phyloP scores from a whole-genome alignment of 2,113 vertebrate genomes.

The Pontoporia blainvillei region DNA sequence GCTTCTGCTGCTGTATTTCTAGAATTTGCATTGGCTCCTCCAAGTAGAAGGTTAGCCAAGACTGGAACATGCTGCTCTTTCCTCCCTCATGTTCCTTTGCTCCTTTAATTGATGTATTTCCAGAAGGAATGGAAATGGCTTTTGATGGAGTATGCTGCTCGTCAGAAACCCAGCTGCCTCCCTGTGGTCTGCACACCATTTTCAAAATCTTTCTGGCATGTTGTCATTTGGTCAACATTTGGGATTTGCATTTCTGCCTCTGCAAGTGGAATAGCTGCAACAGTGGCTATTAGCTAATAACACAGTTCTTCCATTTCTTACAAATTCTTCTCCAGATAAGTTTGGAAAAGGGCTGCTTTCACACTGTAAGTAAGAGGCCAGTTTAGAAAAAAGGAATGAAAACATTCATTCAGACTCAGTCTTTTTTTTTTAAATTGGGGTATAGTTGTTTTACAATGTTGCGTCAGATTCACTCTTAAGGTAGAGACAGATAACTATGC shows the following conservation, averaged over 20 bases:
- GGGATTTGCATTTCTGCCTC: background rate
- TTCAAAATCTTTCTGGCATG: background rate
- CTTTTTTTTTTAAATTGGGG: no score
- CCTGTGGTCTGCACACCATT: background rate
- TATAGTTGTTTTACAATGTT: no score
- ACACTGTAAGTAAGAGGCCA: background rate
- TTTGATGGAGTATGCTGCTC: background rate
- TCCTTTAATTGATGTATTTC: background rate
- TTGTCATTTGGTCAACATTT: background rate
- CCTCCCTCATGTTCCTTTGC: background rate
- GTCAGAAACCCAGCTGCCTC: background rate
- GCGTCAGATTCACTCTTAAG: background rate
- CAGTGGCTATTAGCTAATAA: background rate
- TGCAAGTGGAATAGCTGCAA: background rate
- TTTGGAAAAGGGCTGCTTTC: background rate
- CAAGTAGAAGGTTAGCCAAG: background rate
- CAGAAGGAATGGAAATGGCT: background rate
- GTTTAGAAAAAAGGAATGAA: background rate
- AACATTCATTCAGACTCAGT: background rate
- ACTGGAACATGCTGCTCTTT: background rate
- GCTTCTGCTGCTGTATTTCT: background rate
- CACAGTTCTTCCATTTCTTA: background rate
- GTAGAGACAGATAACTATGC: background rate
- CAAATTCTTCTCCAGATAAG: background rate
- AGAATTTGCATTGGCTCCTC: background rate